Base-by-base conservation (phyloP, 2,888 invertebrate species). In the Agrotis exclamationis region DNA sequence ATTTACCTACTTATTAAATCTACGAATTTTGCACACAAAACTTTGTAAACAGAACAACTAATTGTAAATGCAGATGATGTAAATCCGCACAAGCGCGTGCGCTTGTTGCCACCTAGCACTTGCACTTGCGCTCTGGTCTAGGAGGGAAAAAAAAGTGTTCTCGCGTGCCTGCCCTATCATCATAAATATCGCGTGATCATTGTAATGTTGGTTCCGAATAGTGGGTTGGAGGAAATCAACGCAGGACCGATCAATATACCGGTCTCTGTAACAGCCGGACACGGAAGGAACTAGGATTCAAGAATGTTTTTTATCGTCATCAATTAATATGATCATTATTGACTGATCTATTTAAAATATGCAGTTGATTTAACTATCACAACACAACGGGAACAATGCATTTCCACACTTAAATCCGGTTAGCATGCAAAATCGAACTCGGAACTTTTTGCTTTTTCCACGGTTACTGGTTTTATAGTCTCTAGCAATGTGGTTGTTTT, bases 391-490 rank as follows among this genome's bases (percentile, higher is more conserved):
- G 71, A 71, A 67, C 28, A 50, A 56, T 77, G 39, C 56, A 68
- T 82, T 82, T 73, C 60, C 59, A 68, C 47, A 70, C 68, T 9
- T 39, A 65, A 76, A 82, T 85, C 80, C 84, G 80, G 73, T 68
- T 67, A 72, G 74, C 88, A 87, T 89, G 84, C 83, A 85, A 88
- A 92, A 92, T 92, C 79, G 80, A 80, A 87, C 73, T 88, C 75
- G 65, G 74, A 80, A 83, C 88, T 93, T 93, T 92, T 93, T 92
- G 87, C 79, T 82, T 77, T 82, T 80, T 89, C 86, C 85, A 91
- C 94, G 91, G 91, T 93, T 83, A 79, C 88, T 91, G 92, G 87
- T 80, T 93, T 87, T 83, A 80, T 76, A 83, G 82, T 85, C 82
- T 83, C 79, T 80, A 81, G 84, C 85, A 86, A 85, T 85, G 83